Evolutionary conservation across 2,113 vertebrate species (phyloP), one percentile per base, ranked within the genome.

Genomic region (Cromileptes altivelis): DNA sequence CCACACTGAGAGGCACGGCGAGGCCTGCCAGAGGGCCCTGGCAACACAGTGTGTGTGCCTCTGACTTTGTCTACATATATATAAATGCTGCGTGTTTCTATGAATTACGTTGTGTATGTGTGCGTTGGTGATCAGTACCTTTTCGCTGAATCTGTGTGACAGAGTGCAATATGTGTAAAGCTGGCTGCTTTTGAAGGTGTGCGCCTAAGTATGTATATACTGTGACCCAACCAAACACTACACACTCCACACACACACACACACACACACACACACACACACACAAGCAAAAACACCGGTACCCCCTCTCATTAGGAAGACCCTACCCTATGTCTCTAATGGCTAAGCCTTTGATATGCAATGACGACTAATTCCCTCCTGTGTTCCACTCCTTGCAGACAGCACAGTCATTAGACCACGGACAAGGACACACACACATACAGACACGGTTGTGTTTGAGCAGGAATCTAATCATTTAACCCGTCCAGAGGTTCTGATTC

Each of bases 341-440:
- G 89, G 84, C 79, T 90, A 33, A 89, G 72, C 89, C 94, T 95
- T 95, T 95, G 94, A 96, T 95, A 95, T 95, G 93, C 93, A 95
- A 95, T 92, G 88, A 93, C 45, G 89, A 91, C 93, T 94, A 94
- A 94, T 95, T 94, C 94, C 95, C 94, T 88, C 85, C 86, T 92
- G 94, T 92, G 90, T 91, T 91, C 80, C 68, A 50, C 78, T 94
- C 93, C 94, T 91, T 49, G 86, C 87, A 91, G 94, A 92, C 91
- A 87, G 82, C 81, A 3, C 75, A 78, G 88, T 93, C 91, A 92
- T 93, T 91, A 94, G 89, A 84, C 84, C 70, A 25, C 3, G 68
- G 78, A 87, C 91, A 90, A 11, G 60, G 61, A 87, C 85, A 75
- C 88, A 77, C 82, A 82, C 52, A 84, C 30, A 75, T 52, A 81